phyloP scores from a whole-genome alignment of 1,140 invertebrate genomes.

The Drosophila ohnishii region DNA sequence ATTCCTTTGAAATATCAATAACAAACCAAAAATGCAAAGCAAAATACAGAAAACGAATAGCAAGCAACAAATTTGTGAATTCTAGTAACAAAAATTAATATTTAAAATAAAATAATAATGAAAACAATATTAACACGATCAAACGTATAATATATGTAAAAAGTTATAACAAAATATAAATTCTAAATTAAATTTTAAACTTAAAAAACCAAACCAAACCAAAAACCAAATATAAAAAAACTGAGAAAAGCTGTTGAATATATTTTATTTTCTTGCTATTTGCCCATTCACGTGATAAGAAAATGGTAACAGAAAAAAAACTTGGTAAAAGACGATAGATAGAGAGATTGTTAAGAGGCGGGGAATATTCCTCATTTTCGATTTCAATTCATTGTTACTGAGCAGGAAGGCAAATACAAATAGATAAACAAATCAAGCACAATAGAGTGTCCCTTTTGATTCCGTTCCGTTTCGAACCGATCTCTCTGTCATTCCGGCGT shows the following conservation, averaged over 20 bases:
- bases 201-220: constrained; percentile 26
- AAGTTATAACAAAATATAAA: background rate
- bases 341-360: constrained; percentile 16
- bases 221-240: constrained; percentile 21
- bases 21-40: background rate
- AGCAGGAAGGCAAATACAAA: constrained; percentile 22
- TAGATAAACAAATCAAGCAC: constrained; percentile 32
- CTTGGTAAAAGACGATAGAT: constrained; percentile 27
- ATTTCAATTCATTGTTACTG: constrained; percentile 26
- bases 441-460: constrained; percentile 32
- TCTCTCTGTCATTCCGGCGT: constrained; percentile 7
- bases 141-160: background rate
- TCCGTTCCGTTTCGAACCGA: constrained; percentile 9
- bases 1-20: constrained; percentile 11
- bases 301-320: constrained; percentile 28
- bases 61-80: constrained; percentile 11
- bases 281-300: constrained; percentile 59
- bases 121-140: constrained; percentile 27
- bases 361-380: constrained; percentile 23
- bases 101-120: constrained; percentile 19
- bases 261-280: constrained; percentile 24
- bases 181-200: too few relatives aligned
- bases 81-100: background rate
- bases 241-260: constrained; percentile 29
- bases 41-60: constrained; percentile 26